Evolutionary conservation across 2,113 vertebrate species (phyloP).

Genomic region (Chaetura pelagica): DNA sequence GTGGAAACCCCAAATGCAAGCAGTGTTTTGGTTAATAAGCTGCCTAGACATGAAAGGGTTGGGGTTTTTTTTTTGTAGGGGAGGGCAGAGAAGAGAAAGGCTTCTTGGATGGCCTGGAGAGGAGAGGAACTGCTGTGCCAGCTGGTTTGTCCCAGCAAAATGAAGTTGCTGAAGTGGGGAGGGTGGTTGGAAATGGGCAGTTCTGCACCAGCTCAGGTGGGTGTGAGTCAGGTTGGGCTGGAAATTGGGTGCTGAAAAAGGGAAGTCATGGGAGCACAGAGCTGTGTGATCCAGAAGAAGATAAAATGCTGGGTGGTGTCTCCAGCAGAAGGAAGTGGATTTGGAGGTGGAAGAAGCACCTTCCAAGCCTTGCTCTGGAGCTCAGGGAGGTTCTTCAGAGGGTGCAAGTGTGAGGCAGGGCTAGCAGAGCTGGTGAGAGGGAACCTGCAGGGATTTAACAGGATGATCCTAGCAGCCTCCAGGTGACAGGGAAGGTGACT

Average conservation of each 20-base stretch:
- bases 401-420: not conserved
- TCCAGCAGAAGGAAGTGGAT: not conserved
- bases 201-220: not conserved
- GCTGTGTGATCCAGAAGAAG: not conserved
- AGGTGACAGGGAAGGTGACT: not conserved
- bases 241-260: not conserved
- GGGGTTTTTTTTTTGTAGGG: not conserved
- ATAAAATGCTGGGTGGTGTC: accelerated
- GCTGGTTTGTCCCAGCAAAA: not conserved
- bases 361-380: not conserved
- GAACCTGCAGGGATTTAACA: not conserved
- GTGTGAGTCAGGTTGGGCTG: not conserved
- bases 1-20: not conserved
- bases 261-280: not conserved
- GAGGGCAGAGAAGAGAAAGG: not conserved
- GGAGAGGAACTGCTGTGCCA: not conserved
- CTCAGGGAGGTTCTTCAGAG: not conserved
- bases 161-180: not conserved
- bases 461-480: not conserved
- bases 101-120: not conserved
- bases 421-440: not conserved
- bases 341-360: not conserved
- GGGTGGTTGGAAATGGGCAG: not conserved
- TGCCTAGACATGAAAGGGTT: not conserved
- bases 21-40: not conserved